phyloP scores from a whole-genome alignment of 2,113 vertebrate species.

The Proteles cristata region DNA sequence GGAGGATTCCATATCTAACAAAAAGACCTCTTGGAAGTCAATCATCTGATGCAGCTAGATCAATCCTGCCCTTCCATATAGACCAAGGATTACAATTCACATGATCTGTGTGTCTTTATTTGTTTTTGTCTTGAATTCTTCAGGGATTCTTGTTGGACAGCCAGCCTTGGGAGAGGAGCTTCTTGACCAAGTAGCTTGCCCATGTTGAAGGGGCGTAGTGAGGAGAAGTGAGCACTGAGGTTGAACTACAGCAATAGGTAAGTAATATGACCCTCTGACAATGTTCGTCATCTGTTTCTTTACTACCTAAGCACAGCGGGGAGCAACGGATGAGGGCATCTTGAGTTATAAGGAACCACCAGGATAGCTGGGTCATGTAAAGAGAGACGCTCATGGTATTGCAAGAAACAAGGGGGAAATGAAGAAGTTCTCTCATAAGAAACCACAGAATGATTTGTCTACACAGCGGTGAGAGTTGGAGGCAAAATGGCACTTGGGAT shows the following conservation, averaged over 20 bases:
- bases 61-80: background rate
- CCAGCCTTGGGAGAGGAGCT: background rate
- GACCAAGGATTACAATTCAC: background rate
- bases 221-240: background rate
- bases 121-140: background rate
- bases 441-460: background rate
- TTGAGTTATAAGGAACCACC: background rate
- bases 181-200: background rate
- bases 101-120: background rate
- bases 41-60: background rate
- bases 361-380: background rate
- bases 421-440: background rate
- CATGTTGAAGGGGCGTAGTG: background rate
- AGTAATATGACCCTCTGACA: background rate
- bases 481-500: fast-evolving
- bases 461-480: background rate
- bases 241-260: background rate
- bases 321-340: background rate
- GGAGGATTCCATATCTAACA: background rate
- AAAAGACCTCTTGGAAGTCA: background rate
- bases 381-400: background rate
- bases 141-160: background rate
- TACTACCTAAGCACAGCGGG: background rate
- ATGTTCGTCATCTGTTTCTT: background rate
- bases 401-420: background rate